Evolutionary conservation across 2,113 vertebrate species (phyloP), one percentile per base, ranked within the genome.

Genomic region (Amia ocellicauda): DNA sequence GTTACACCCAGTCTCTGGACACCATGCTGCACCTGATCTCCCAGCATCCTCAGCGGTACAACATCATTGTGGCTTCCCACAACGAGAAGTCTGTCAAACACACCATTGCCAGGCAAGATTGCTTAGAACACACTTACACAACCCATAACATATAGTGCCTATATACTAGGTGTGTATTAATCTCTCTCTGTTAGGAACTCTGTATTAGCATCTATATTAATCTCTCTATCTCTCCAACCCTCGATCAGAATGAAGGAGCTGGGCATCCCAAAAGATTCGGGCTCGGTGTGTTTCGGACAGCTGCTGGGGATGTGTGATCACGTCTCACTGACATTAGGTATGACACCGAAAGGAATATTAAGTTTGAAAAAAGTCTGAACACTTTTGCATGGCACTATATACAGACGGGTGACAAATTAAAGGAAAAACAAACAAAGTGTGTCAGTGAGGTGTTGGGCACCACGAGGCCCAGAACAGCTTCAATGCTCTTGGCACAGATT

Each of bases 291-390:
- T 70, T 96, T 95, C 13, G 94, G 93, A 50, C 94, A 96, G 83
- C 86, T 96, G 65, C 80, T 96, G 69, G 94, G 94, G 22, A 95
- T 96, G 94, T 95, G 93, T 71, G 93, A 96, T 67, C 93, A 96
- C 0, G 89, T 96, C 47, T 95, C 93, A 58, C 86, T 96, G 58
- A 93, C 91, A 8, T 61, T 94, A 11, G 93, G 86, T 91, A 74
- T 80, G 79, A 61, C 66, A 56, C 61, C 64, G n/a, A n/a, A n/a
- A n/a, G n/a, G n/a, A n/a, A n/a, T n/a, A n/a, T n/a, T n/a, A n/a
- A n/a, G n/a, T n/a, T n/a, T n/a, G n/a, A n/a, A n/a, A n/a, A n/a
- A n/a, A n/a, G n/a, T n/a, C n/a, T n/a, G n/a, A n/a, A n/a, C n/a
- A n/a, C n/a, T n/a, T n/a, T n/a, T n/a, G n/a, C n/a, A n/a, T n/a